Conservation (phyloP, 2,113 vertebrate genomes). For the Hepsetus odoe region DNA sequence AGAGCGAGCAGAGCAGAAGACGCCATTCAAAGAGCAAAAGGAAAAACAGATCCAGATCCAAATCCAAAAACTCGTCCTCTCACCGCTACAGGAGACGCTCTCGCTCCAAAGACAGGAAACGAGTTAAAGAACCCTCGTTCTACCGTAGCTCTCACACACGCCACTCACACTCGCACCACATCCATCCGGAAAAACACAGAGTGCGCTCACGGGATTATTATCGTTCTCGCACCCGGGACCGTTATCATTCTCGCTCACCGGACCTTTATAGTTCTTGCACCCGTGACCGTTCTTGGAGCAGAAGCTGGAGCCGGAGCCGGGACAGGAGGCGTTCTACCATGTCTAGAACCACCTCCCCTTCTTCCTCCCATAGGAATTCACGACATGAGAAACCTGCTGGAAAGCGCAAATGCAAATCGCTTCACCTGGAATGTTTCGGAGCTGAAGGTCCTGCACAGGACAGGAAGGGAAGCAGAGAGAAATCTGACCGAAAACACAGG, state of each 20-base stretch:
- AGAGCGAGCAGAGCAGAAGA: constrained; percentile 58
- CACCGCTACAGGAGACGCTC: constrained; percentile 71
- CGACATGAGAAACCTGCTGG: constrained; percentile 84
- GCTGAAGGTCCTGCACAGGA: constrained; percentile 55
- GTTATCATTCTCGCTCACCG: neutral
- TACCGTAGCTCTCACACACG: constrained; percentile 75
- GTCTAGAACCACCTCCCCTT: constrained; percentile 80
- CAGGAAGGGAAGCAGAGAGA: constrained; percentile 71
- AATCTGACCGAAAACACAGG: constrained; percentile 74
- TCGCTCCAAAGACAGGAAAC: constrained; percentile 67
- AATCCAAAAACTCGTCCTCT: constrained; percentile 69
- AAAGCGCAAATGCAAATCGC: constrained; percentile 92
- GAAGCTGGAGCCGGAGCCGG: constrained; percentile 71
- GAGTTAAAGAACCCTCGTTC: constrained; percentile 63
- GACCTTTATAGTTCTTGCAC: constrained; percentile 41
- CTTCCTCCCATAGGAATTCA: constrained; percentile 68
- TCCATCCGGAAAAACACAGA: constrained; percentile 67
- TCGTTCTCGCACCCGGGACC: neutral
- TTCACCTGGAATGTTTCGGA: constrained; percentile 76
- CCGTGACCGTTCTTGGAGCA: too few species aligned
- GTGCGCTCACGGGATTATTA: neutral
- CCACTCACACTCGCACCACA: constrained; percentile 73
- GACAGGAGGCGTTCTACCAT: constrained; percentile 78
- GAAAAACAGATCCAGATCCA: constrained; percentile 51
- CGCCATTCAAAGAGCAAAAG: constrained; percentile 61